phyloP scores from a whole-genome alignment of 1,140 invertebrate genomes.

The Drosophila teissieri region DNA sequence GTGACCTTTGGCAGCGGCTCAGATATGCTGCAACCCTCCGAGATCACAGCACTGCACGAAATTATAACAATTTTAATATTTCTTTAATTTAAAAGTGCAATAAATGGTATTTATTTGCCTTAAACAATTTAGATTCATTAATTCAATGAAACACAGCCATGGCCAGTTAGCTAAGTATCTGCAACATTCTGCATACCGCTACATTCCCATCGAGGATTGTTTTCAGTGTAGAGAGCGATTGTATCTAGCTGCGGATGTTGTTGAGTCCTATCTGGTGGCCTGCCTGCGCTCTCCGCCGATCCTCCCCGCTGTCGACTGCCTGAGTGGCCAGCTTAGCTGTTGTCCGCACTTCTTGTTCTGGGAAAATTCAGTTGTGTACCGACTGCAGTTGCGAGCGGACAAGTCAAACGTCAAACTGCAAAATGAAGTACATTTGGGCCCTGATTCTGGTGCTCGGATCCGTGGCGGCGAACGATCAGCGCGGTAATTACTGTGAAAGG shows the following conservation, averaged over 20 bases:
- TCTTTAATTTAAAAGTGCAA: background rate
- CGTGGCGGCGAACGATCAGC: slow-evolving; percentile 9
- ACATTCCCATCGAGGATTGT: background rate
- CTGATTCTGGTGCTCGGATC: slow-evolving; percentile 33
- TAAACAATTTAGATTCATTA: no score
- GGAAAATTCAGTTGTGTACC: slow-evolving; percentile 45
- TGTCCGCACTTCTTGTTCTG: background rate
- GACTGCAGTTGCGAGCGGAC: slow-evolving; percentile 36
- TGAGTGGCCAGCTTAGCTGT: slow-evolving; percentile 6
- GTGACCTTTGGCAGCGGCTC: slow-evolving; percentile 41
- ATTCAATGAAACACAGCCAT: no score
- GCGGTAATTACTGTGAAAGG: slow-evolving; percentile 61
- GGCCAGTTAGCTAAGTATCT: no score
- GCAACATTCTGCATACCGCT: no score
- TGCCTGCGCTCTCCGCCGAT: background rate
- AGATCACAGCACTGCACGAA: slow-evolving; percentile 27
- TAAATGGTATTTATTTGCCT: background rate
- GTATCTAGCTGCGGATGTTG: slow-evolving; percentile 51
- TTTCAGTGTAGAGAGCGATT: slow-evolving; percentile 17
- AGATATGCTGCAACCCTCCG: slow-evolving; percentile 34
- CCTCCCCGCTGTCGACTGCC: slow-evolving; percentile 3
- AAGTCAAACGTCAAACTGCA: background rate
- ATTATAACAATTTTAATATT: background rate
- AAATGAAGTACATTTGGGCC: slow-evolving; percentile 37
- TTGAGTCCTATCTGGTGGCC: slow-evolving; percentile 40